Evolutionary conservation across 2,888 invertebrate genomes (phyloP), one percentile per base, ranked within the genome.

Genomic region (Microctonus aethiopoides): DNA sequence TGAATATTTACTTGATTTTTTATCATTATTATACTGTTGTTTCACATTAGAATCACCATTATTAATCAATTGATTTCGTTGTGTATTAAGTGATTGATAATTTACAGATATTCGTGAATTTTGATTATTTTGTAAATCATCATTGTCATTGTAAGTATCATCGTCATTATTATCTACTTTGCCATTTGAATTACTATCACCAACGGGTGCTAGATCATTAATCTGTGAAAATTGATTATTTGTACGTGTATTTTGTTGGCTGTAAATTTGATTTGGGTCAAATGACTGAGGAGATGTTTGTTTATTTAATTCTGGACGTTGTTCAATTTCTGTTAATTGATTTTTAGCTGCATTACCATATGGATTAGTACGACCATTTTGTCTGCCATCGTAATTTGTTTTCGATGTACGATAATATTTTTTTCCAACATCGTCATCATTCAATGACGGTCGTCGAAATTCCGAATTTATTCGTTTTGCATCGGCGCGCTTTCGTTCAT

Each of bases 401-500:
- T 80, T 82, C 16, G 76, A 72, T 3, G 73, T 72, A 11, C 81
- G 80, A 67, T 78, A 77, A 26, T 78, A 81, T 63, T 75, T 77
- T 11, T 67, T 73, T 2, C 70, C 62, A 0, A 57, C 67, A 2
- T 75, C 74, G 6, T 76, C 72, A 2, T 76, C 74, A n/a, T n/a
- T n/a, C n/a, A n/a, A n/a, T 16, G 79, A 72, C 1, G 74, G 67
- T 36, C 84, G 81, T 65, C 84, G 85, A 29, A 83, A 86, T 32
- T 86, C 84, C 0, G 84, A 82, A n/a, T 81, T 83, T 74, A 84
- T 81, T 66, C 82, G 84, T 60, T 87, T 85, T 9, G 83, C 81
- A 46, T 87, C 87, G 0, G 84, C 79, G 16, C 90, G 86, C 75
- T 90, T 90, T 65, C 88, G 86, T 77, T 91, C 91, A 75, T 93